Percentiles rank a stretch among this genome's conserved stretches.
phyloP scores from a whole-genome alignment of 2,113 vertebrate species.

The Meriones unguiculatus region DNA sequence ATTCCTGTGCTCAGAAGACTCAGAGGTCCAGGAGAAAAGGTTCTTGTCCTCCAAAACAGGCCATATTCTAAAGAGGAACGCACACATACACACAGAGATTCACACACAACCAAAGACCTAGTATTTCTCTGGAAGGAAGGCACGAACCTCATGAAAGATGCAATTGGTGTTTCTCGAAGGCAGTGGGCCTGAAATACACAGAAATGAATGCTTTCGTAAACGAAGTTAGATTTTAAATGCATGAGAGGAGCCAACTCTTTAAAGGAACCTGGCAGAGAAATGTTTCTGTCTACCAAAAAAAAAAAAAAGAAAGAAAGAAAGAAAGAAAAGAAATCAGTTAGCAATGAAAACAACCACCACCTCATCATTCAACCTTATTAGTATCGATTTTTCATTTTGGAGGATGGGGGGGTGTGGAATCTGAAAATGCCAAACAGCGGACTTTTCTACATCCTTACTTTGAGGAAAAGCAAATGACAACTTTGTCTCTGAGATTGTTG shows the following conservation, averaged over 20 bases:
- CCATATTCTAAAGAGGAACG: not conserved
- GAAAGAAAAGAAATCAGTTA: constrained; percentile 21
- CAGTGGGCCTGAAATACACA: constrained; percentile 22
- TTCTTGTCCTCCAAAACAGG: constrained; percentile 24
- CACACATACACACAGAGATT: no score
- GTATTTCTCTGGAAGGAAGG: not conserved
- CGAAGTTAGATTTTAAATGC: constrained; percentile 50
- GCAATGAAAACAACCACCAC: not conserved
- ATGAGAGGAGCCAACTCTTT: constrained; percentile 32
- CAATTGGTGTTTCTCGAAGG: not conserved
- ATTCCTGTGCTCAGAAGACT: constrained; percentile 39
- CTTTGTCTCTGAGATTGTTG: not conserved
- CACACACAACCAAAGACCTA: not conserved
- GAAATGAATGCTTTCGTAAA: constrained; percentile 56
- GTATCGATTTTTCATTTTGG: constrained; percentile 4
- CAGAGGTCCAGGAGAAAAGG: not conserved
- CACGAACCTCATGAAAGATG: not conserved
- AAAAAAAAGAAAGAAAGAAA: not conserved
- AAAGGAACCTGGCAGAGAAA: constrained; percentile 50
- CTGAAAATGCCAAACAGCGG: not conserved
- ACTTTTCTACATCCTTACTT: not conserved
- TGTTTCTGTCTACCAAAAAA: not conserved
- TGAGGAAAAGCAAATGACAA: constrained; percentile 1
- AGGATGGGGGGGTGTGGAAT: not conserved
- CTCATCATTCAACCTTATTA: constrained; percentile 30